phyloP scores from a whole-genome alignment of 1,140 invertebrate species.

The Aphaenogaster ashmeadi region DNA sequence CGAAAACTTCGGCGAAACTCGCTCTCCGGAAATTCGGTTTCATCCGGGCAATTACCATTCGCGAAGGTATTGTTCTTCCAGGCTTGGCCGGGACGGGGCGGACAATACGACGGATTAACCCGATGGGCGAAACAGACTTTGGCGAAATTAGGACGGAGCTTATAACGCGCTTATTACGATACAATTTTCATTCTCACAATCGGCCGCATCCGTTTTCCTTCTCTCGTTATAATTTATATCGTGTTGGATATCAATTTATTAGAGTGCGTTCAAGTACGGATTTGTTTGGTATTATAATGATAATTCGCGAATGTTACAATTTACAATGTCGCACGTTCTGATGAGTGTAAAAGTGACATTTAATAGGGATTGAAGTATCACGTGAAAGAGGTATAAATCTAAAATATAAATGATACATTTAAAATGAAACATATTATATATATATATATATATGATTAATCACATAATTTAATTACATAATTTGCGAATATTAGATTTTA shows the following conservation, averaged over 20 bases:
- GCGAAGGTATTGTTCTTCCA: conserved; percentile 55
- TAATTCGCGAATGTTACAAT: conserved; percentile 12
- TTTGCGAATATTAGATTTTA: background rate
- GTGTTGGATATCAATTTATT: conserved; percentile 43
- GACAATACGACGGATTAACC: conserved; percentile 63
- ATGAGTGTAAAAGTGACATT: conserved; percentile 1
- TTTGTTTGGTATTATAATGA: conserved; percentile 17
- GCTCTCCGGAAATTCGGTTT: conserved; percentile 51
- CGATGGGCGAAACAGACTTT: conserved; percentile 52
- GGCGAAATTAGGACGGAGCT: conserved; percentile 47
- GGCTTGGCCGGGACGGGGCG: conserved; percentile 20
- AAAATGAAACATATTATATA: background rate
- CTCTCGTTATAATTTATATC: conserved; percentile 13
- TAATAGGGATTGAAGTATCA: background rate
- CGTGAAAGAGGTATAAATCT: background rate
- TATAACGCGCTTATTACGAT: conserved; percentile 57
- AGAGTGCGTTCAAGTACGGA: conserved; percentile 14
- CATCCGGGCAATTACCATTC: conserved; percentile 63
- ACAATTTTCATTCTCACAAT: conserved; percentile 46
- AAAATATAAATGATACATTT: conserved; percentile 4
- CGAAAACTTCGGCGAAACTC: conserved; percentile 50
- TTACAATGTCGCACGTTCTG: background rate
- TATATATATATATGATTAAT: background rate
- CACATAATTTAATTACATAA: conserved; percentile 24
- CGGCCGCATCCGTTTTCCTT: background rate